Percentiles rank a stretch among this genome's conserved stretches.
Evolutionary conservation across 2,797 vertebrate genomes (phyloP).

Genomic region (Platyrinchus mystaceus): DNA sequence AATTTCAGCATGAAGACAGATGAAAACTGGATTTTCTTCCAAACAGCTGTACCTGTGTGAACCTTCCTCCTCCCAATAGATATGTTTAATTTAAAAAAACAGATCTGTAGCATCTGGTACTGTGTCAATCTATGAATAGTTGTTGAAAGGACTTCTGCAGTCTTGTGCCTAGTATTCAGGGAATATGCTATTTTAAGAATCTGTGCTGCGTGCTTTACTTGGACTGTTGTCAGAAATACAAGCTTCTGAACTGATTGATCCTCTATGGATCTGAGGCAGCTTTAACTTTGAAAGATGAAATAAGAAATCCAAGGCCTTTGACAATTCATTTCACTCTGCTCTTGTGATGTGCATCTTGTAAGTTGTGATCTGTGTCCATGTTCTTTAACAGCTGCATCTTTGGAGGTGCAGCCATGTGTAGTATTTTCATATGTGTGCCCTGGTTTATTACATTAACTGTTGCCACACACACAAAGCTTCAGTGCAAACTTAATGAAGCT

Average conservation of each 20-base stretch:
- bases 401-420: background rate
- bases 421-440: background rate
- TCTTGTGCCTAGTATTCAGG: background rate
- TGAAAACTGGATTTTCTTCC: background rate
- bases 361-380: background rate
- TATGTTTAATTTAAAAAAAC: background rate
- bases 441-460: background rate
- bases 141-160: background rate
- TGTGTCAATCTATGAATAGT: background rate
- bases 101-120: background rate
- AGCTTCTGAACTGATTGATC: background rate
- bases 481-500: background rate
- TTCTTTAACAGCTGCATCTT: background rate
- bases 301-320: background rate
- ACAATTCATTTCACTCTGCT: background rate
- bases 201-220: background rate
- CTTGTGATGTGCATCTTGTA: background rate
- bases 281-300: background rate
- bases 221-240: background rate
- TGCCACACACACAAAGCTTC: background rate
- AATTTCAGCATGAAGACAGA: background rate
- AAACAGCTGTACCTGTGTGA: background rate
- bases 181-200: constrained; percentile 29
- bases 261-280: background rate
- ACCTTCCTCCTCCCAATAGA: background rate